These are phyloP conservation scores for Bubo blakistoni DNA, from an alignment of 2,113 vertebrate genomes.

Conservation along the genomic window DNA sequence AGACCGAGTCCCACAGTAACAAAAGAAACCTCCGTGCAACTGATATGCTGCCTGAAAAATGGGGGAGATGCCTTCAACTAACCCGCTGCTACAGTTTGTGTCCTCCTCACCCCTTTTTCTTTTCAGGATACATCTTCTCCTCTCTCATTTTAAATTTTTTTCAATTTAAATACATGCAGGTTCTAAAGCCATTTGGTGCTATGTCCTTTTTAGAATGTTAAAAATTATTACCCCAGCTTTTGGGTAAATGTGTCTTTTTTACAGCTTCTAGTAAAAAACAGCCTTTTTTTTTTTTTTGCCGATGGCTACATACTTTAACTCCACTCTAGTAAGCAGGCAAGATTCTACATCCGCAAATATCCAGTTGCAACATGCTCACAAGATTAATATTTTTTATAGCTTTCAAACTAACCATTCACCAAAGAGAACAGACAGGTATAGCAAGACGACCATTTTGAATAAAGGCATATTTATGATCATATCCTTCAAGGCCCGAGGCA, in stretches of 20 bases:
- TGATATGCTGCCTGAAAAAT: rapidly evolving
- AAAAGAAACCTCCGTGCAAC: background rate
- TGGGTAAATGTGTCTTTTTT: background rate
- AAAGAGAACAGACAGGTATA: background rate
- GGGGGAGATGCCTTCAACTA: background rate
- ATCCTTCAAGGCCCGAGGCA: background rate
- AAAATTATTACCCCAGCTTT: background rate
- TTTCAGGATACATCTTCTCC: background rate
- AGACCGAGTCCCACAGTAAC: background rate
- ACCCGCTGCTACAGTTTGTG: rapidly evolving
- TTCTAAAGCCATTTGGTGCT: background rate
- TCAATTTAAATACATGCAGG: background rate
- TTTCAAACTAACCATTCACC: background rate
- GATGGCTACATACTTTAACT: slow-evolving; percentile 19
- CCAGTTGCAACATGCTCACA: slow-evolving; percentile 4
- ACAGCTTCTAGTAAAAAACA: background rate
- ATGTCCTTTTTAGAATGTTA: background rate
- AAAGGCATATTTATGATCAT: background rate
- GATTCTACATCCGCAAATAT: background rate
- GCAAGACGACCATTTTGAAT: background rate
- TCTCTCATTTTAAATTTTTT: background rate
- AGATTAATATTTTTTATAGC: background rate
- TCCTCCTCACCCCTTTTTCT: background rate
- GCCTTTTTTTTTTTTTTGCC: background rate
- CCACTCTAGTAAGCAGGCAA: background rate